Conservation (phyloP, 2,113 vertebrate species). For the Lanius collurio region DNA sequence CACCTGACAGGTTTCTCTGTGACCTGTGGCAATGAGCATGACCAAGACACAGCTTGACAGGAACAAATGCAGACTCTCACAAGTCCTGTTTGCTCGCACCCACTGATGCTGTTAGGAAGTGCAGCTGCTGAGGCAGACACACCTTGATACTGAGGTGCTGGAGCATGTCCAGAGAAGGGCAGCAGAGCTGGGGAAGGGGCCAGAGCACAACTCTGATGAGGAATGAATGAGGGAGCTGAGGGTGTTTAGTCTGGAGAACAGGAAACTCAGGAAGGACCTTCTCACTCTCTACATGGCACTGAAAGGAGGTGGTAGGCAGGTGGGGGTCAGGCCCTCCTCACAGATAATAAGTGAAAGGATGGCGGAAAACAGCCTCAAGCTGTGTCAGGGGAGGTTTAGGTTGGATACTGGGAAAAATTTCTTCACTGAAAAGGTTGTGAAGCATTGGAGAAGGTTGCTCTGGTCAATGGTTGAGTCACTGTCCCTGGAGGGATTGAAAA, state of each 20-base stretch:
- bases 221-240: neutral
- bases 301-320: neutral
- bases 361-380: neutral
- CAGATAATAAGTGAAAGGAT: neutral
- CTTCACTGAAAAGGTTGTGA: neutral
- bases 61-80: neutral
- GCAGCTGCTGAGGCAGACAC: neutral
- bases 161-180: neutral
- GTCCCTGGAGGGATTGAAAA: neutral
- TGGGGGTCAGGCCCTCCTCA: neutral
- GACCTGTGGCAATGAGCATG: neutral
- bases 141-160: accelerated
- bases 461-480: neutral
- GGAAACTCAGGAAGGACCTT: neutral
- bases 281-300: neutral
- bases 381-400: neutral
- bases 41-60: neutral
- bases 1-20: neutral
- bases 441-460: neutral
- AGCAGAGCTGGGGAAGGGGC: neutral
- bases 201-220: neutral
- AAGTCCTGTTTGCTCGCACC: neutral
- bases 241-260: neutral
- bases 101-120: neutral
- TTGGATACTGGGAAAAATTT: neutral